Percentiles rank a stretch among this genome's conserved stretches.
Evolutionary conservation across 2,888 invertebrate genomes (phyloP).

Genomic region (Seira ritae): DNA sequence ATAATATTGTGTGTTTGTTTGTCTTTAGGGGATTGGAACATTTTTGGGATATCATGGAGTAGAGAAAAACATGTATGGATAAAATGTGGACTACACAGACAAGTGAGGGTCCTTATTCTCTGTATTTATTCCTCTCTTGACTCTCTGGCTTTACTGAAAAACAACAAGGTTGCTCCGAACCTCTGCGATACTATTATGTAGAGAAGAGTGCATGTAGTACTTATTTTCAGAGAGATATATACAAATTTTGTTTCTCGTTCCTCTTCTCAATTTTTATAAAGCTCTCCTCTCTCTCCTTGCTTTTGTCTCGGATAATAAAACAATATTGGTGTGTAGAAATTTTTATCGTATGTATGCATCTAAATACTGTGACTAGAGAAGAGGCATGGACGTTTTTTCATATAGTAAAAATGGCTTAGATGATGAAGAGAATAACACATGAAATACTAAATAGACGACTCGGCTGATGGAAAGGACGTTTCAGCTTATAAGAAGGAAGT

Average conservation of each 20-base stretch:
- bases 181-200: background rate
- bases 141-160: no score
- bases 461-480: slow-evolving; percentile 47
- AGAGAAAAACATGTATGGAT: no score
- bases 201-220: background rate
- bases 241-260: no score
- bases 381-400: background rate
- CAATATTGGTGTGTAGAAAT: background rate
- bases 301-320: background rate
- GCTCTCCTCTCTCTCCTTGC: background rate
- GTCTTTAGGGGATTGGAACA: slow-evolving; percentile 3
- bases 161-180: no score
- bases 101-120: no score
- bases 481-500: slow-evolving; percentile 27
- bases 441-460: slow-evolving; percentile 28
- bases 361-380: background rate
- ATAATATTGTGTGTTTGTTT: slow-evolving; percentile 16
- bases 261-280: no score
- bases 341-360: background rate
- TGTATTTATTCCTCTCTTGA: no score
- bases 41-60: background rate
- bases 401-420: background rate
- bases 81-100: no score
- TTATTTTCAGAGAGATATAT: no score
- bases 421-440: background rate